A percentile compares a stretch with the other conserved stretches of the same genome.
Conservation (phyloP, 2,113 vertebrate genomes). For the Pachypanchax playfairii region DNA sequence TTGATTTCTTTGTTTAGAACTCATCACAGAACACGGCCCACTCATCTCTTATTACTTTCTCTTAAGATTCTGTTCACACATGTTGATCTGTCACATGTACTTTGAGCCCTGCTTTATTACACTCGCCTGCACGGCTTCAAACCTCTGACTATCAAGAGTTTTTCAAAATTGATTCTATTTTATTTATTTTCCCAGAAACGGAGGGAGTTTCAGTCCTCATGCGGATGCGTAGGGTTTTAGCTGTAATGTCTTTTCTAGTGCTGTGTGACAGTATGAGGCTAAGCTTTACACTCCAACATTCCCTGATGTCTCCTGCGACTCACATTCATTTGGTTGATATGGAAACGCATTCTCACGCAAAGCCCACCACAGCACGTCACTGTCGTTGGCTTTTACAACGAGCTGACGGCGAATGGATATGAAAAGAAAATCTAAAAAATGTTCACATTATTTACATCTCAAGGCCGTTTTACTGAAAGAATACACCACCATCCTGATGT, state of each 20-base stretch:
- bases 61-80: not conserved
- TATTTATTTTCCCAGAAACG: not conserved
- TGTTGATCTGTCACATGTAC: not conserved
- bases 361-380: slow-evolving; percentile 20
- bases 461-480: slow-evolving; percentile 25
- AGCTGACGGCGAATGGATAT: slow-evolving; percentile 13
- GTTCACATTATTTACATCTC: slow-evolving; percentile 27
- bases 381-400: slow-evolving; percentile 26
- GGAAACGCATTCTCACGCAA: slow-evolving; percentile 28
- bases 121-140: not conserved
- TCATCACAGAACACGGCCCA: not conserved
- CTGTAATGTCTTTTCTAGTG: slow-evolving; percentile 40
- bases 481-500: slow-evolving; percentile 17
- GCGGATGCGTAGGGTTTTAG: slow-evolving; percentile 22
- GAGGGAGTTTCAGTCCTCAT: slow-evolving; percentile 6
- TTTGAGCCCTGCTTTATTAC: not conserved
- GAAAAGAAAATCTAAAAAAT: slow-evolving; percentile 8
- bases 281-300: slow-evolving; percentile 26
- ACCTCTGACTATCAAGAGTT: not conserved
- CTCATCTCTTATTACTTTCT: slow-evolving; percentile 1
- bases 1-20: not conserved
- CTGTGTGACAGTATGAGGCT: slow-evolving; percentile 54
- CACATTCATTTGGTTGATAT: slow-evolving; percentile 26
- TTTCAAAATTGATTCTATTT: slow-evolving; percentile 24
- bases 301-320: slow-evolving; percentile 3